Percentiles rank a stretch among this genome's conserved stretches.
Conservation (phyloP, 1,140 invertebrate genomes). For the Achroia grisella region DNA sequence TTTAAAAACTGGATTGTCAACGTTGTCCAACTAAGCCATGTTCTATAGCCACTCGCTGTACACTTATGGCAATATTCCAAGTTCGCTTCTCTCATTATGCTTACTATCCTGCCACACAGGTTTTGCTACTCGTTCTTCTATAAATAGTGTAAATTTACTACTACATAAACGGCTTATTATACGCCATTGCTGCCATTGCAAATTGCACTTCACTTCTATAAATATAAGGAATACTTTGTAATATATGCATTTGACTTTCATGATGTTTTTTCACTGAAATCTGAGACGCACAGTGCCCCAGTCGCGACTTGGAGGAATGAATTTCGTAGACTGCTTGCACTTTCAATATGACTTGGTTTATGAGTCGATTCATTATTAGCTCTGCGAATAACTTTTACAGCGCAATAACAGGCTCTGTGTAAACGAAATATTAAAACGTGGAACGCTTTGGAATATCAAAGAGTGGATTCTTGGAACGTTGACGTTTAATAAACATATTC, state of each 20-base stretch:
- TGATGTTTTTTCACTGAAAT: neutral
- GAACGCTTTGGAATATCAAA: slow-evolving; percentile 12
- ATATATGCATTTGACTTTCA: neutral
- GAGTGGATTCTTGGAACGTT: slow-evolving; percentile 8
- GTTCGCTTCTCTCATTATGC: slow-evolving; percentile 52
- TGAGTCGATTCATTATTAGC: slow-evolving; percentile 40
- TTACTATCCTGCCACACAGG: slow-evolving; percentile 53
- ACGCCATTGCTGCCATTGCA: slow-evolving; percentile 6
- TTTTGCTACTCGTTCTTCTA: slow-evolving; percentile 61
- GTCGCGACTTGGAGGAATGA: slow-evolving; percentile 54
- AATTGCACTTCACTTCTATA: slow-evolving; percentile 10
- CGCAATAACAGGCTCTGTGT: slow-evolving; percentile 3
- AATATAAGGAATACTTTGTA: slow-evolving; percentile 8
- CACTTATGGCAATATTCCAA: slow-evolving; percentile 49
- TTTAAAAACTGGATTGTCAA: too few relatives aligned
- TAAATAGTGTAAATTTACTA: slow-evolving; percentile 43
- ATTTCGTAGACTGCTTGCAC: slow-evolving; percentile 60
- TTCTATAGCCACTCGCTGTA: slow-evolving; percentile 10
- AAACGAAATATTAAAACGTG: slow-evolving; percentile 6
- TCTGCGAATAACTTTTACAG: slow-evolving; percentile 32
- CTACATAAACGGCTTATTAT: slow-evolving; percentile 18
- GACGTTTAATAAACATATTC: neutral
- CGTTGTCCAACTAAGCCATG: neutral
- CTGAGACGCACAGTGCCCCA: slow-evolving; percentile 27
- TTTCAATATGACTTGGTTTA: slow-evolving; percentile 56